A percentile compares a stretch with the other conserved stretches of the same genome.
Evolutionary conservation across 1,140 invertebrate genomes (phyloP).

Genomic region (Brevipalpus yothersi): DNA sequence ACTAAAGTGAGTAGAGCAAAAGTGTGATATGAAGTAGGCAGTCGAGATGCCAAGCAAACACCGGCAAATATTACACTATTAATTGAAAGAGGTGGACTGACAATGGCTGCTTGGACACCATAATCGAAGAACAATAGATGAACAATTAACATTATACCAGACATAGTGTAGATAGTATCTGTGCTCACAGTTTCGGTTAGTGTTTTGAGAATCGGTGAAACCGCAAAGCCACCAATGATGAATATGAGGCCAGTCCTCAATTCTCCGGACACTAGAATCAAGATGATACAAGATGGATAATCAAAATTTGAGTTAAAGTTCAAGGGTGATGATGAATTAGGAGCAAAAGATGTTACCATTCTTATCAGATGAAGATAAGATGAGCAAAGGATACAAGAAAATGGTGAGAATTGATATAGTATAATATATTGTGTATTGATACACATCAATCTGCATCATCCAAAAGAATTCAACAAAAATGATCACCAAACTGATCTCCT

Average conservation of each 20-base stretch:
- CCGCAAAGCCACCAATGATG: constrained; percentile 49
- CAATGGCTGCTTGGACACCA: constrained; percentile 42
- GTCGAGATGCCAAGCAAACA: constrained; percentile 71
- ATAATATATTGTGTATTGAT: too few relatives aligned
- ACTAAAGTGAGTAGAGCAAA: constrained; percentile 65
- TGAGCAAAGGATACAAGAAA: constrained; percentile 4
- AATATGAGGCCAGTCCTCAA: constrained; percentile 32
- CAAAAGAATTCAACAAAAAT: constrained; percentile 43
- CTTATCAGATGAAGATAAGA: constrained; percentile 4
- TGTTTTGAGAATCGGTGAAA: constrained; percentile 75
- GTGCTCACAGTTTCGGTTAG: constrained; percentile 85
- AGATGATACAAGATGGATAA: neutral
- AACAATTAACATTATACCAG: constrained; percentile 55
- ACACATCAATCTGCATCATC: too few relatives aligned
- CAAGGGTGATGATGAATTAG: neutral
- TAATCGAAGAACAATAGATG: constrained; percentile 83
- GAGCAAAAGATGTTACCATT: constrained; percentile 1
- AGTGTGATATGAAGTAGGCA: constrained; percentile 53
- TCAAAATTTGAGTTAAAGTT: neutral
- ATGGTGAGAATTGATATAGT: constrained; percentile 21
- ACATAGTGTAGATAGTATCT: constrained; percentile 81
- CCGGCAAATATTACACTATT: constrained; percentile 79
- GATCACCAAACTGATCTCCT: constrained; percentile 45
- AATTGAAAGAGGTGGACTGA: constrained; percentile 42
- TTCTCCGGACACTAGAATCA: constrained; percentile 11